Evolutionary conservation across 2,888 invertebrate species (phyloP).

Genomic region (Pterostichus niger): DNA sequence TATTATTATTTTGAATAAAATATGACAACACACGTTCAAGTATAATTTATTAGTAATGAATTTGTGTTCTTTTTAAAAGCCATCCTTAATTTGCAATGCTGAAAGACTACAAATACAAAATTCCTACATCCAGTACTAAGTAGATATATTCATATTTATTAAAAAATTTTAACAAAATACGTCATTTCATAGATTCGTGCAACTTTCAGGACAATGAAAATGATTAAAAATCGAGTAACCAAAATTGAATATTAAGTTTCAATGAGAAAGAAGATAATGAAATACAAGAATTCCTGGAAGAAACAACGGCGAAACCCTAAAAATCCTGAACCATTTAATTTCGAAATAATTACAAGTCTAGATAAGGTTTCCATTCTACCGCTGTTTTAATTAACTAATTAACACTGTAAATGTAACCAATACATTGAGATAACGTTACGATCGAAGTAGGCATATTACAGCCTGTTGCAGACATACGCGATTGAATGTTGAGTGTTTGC

Average conservation of each 20-base stretch:
- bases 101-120: too few relatives aligned
- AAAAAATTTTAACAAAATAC: too few relatives aligned
- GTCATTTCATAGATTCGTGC: too few relatives aligned
- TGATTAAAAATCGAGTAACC: too few relatives aligned
- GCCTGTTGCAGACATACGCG: conserved; percentile 46
- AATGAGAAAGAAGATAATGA: conserved; percentile 13
- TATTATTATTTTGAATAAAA: too few relatives aligned
- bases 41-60: too few relatives aligned
- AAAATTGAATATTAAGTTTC: conserved; percentile 17
- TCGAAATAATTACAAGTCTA: conserved; percentile 38
- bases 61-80: too few relatives aligned
- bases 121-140: too few relatives aligned
- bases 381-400: conserved; percentile 47
- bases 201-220: too few relatives aligned
- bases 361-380: conserved; percentile 24
- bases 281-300: conserved; percentile 22
- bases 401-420: conserved; percentile 47
- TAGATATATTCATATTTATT: too few relatives aligned
- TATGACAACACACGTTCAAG: too few relatives aligned
- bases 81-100: too few relatives aligned
- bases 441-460: conserved; percentile 4
- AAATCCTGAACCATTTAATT: conserved; percentile 10
- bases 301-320: conserved; percentile 18
- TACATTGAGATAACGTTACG: conserved; percentile 8
- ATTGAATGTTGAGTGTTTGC: conserved; percentile 24